These are phyloP conservation scores for Sitobion miscanthi DNA, from an alignment of 1,140 invertebrate species.

Conservation along the genomic window DNA sequence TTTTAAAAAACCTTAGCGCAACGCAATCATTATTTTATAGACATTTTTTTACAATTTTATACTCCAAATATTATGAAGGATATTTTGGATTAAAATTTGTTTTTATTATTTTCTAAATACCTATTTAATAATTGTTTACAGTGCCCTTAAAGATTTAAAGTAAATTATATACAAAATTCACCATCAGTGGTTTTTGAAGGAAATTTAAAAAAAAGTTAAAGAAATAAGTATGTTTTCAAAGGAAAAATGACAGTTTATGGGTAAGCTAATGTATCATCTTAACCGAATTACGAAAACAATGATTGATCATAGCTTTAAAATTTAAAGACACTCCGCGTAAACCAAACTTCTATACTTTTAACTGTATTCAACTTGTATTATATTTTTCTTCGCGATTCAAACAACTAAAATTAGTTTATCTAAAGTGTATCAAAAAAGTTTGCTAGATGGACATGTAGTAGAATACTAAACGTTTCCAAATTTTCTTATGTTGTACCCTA, in stretches of 20 bases:
- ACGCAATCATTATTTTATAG: neutral
- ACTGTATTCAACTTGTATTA: neutral
- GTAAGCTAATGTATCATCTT: neutral
- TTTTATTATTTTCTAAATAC: neutral
- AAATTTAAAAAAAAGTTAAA: neutral
- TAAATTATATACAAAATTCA: neutral
- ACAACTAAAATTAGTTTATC: neutral
- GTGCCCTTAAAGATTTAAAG: neutral
- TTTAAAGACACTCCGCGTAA: neutral
- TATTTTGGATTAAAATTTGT: neutral
- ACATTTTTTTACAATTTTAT: neutral
- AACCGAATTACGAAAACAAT: neutral
- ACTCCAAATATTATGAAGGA: neutral
- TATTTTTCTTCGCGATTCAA: neutral
- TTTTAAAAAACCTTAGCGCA: neutral
- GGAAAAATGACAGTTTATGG: neutral
- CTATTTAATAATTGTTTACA: neutral
- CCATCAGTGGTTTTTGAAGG: neutral
- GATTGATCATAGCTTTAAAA: neutral
- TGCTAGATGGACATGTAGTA: neutral
- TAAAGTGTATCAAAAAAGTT: neutral
- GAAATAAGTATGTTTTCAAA: neutral
- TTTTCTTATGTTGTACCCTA: neutral
- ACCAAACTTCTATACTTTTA: neutral
- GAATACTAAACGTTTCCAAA: constrained; percentile 2